Evolutionary conservation across 2,797 vertebrate species (phyloP), one percentile per base, ranked within the genome.

Genomic region (Paramormyrops hopkinsi): DNA sequence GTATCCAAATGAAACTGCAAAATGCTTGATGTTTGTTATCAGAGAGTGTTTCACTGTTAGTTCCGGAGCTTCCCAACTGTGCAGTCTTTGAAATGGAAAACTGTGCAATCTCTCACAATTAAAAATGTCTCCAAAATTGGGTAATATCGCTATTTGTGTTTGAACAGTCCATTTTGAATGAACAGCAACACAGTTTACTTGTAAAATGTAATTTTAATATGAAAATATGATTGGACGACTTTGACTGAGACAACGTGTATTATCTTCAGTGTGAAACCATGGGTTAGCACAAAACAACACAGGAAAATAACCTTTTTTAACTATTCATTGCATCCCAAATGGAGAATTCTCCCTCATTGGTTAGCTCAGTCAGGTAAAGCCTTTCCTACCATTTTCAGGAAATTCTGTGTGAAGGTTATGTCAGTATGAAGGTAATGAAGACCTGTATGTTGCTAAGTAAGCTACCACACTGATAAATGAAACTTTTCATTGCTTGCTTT

Each of bases 21-120:
- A 90, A 88, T 79, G 41, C 29, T 41, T 46, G 44, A 82, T 79
- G 73, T 48, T 41, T 46, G 19, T 73, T 88, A 82, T 82, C 25
- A 11, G 88, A 22, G 25, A 62, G 53, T n/a, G 86, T 22, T 54
- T 54, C 22, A 8, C 5, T 50, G 50, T 33, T 37, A 83, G 9
- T 33, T 37, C 29, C 29, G 0, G 51, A 86, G 50, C 53, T 86
- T 86, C 14, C 51, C 85, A 8, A 54, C 85, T 51, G 51, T 51
- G 84, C 25, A 22, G 12, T 17, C 48, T 51, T n/a, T 54, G 14
- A 53, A 54, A 86, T 29, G 29, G 84, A 50, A 83, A 83, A 83
- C 41, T 83, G 44, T 2, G n/a, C 7, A 50, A 33, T 46, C 19
- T 83, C 79, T 41, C 4, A 29, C 29, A 41, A 17, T 76, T 41